Percentiles rank a stretch among this genome's conserved stretches.
Evolutionary conservation across 2,113 vertebrate genomes (phyloP).

Genomic region (Scophthalmus maximus): DNA sequence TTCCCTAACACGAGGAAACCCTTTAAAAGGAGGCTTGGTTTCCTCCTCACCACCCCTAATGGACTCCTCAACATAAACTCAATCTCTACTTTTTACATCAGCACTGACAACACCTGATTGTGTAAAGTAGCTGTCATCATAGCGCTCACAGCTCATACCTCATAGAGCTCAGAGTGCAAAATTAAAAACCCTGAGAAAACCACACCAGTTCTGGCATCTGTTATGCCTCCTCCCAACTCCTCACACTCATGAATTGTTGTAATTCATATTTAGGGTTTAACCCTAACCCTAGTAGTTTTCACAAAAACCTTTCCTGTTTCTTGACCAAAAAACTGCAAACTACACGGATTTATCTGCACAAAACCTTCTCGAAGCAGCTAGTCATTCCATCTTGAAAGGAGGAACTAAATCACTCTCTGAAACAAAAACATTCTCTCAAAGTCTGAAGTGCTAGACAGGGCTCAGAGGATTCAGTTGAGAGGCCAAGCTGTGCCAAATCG

Average conservation of each 20-base stretch:
- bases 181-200: neutral
- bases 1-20: too few relatives aligned
- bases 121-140: neutral
- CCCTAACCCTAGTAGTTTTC: too few relatives aligned
- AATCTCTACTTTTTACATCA: neutral
- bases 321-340: neutral
- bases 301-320: neutral
- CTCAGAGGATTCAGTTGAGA: slow-evolving; percentile 50
- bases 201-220: neutral
- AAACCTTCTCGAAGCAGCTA: slow-evolving; percentile 24
- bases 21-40: too few relatives aligned
- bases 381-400: slow-evolving; percentile 43
- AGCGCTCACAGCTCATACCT: too few relatives aligned
- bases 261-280: neutral
- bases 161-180: too few relatives aligned
- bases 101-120: neutral
- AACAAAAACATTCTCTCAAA: slow-evolving; percentile 63
- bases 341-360: slow-evolving; percentile 27
- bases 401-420: slow-evolving; percentile 49
- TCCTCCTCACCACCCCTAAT: neutral
- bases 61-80: neutral
- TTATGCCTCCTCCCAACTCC: too few relatives aligned
- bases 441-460: slow-evolving; percentile 42
- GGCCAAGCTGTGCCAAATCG: slow-evolving; percentile 64
- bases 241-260: rapidly evolving